Percentiles rank a stretch among this genome's conserved stretches.
Conservation (phyloP, 2,888 invertebrate species). For the Aphodius sticticus region DNA sequence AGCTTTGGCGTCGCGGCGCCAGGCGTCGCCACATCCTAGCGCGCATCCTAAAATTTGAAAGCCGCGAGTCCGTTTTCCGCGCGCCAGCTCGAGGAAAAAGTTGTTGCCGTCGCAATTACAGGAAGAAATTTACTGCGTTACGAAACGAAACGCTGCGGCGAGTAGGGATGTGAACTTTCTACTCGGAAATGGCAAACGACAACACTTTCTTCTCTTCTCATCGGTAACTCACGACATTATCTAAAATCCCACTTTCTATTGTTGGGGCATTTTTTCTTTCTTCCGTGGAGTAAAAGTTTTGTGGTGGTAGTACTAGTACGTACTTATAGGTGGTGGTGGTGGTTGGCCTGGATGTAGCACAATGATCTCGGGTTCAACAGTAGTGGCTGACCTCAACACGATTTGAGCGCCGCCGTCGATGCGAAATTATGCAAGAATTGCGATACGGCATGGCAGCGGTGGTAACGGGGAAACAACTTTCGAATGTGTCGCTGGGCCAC, state of each 20-base stretch:
- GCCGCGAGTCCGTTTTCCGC: not conserved
- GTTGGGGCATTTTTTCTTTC: constrained; percentile 17
- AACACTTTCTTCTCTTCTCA: constrained; percentile 15
- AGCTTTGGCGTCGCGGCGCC: constrained; percentile 44
- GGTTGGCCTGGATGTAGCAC: constrained; percentile 25
- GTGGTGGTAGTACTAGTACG: not conserved
- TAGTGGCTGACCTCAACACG: constrained; percentile 57
- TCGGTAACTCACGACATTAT: not conserved
- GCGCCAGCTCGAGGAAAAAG: not conserved
- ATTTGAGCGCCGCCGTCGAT: constrained; percentile 50
- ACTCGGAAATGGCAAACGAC: constrained; percentile 6
- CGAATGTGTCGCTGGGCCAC: constrained; percentile 46
- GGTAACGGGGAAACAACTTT: constrained; percentile 49
- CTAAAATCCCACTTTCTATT: constrained; percentile 20
- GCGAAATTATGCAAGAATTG: constrained; percentile 54
- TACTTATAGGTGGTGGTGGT: not conserved
- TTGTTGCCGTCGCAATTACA: not conserved
- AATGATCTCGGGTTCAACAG: constrained; percentile 40
- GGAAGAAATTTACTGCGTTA: constrained; percentile 17
- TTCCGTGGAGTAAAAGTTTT: constrained; percentile 12
- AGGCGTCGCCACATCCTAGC: constrained; percentile 48
- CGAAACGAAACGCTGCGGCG: constrained; percentile 15
- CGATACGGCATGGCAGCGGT: constrained; percentile 35
- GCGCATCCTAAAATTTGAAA: not conserved
- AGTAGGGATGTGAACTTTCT: constrained; percentile 5